phyloP scores from a whole-genome alignment of 2,888 invertebrate genomes.

The Notodonta ziczac region DNA sequence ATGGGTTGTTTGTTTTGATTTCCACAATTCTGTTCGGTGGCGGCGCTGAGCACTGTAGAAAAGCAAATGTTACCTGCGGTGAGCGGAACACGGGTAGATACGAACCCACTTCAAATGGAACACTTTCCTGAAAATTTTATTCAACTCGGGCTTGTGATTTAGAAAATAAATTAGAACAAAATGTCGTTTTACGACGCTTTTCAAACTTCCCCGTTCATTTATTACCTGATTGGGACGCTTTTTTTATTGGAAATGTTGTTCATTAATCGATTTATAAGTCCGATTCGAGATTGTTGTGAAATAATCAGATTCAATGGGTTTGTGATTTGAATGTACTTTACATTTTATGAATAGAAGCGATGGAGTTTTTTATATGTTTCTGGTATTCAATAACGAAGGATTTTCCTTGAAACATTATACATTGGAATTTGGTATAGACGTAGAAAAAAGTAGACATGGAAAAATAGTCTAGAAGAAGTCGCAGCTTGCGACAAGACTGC shows the following conservation, averaged over 20 bases:
- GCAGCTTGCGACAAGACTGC: too few relatives aligned
- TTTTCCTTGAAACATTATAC: too few relatives aligned
- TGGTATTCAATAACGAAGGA: too few relatives aligned
- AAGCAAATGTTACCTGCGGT: conserved; percentile 28
- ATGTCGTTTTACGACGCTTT: conserved; percentile 36
- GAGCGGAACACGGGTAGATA: conserved; percentile 22
- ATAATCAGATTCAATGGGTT: not conserved
- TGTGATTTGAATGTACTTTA: not conserved
- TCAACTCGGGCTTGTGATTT: conserved; percentile 46
- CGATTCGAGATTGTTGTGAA: conserved; percentile 1
- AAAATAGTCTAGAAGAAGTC: too few relatives aligned
- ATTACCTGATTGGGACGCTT: conserved; percentile 30
- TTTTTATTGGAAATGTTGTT: conserved; percentile 35
- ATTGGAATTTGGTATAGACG: too few relatives aligned
- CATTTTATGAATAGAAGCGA: too few relatives aligned
- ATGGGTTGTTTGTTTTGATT: conserved; percentile 7
- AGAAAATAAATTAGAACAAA: conserved; percentile 46
- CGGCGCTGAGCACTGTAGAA: conserved; percentile 18
- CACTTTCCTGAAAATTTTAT: conserved; percentile 43
- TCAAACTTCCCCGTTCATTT: conserved; percentile 39
- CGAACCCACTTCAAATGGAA: conserved; percentile 49
- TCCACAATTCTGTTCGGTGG: conserved; percentile 15
- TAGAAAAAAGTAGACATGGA: too few relatives aligned
- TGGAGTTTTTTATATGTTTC: too few relatives aligned
- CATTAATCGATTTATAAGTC: conserved; percentile 25